These are phyloP conservation scores for Turnix velox DNA, from an alignment of 2,113 vertebrate species.

Conservation along the genomic window DNA sequence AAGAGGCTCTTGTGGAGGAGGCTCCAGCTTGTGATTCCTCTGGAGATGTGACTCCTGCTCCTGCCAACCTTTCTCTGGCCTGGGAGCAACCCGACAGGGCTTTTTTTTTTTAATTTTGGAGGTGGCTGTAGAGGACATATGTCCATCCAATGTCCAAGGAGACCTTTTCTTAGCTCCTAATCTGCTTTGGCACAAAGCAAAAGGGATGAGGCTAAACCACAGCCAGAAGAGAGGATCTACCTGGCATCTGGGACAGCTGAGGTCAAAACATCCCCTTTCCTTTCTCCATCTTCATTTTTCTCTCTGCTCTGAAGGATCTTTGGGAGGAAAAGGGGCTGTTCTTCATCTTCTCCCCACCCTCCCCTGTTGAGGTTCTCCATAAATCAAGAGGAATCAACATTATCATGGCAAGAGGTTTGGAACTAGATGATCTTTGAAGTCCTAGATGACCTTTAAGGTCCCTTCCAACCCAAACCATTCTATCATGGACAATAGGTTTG, in stretches of 20 bases:
- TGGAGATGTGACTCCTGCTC: not conserved
- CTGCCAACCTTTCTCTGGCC: not conserved
- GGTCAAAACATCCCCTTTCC: not conserved
- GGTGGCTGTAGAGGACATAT: not conserved
- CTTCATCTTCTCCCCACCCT: too few relatives aligned
- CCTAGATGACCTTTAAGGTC: too few relatives aligned
- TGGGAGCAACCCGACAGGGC: accelerated
- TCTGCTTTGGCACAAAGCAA: not conserved
- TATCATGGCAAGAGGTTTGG: too few relatives aligned
- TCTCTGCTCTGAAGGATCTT: not conserved
- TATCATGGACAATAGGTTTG: not conserved
- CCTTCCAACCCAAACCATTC: too few relatives aligned
- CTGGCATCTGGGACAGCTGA: not conserved
- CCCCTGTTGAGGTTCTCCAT: too few relatives aligned
- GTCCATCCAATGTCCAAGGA: not conserved
- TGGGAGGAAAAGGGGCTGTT: not conserved
- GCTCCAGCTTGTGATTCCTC: not conserved
- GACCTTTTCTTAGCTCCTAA: accelerated
- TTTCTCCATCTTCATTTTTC: not conserved
- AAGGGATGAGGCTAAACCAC: not conserved
- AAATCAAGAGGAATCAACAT: too few relatives aligned
- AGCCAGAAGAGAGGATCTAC: not conserved
- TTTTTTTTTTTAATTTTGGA: too few relatives aligned
- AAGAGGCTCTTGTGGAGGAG: not conserved
- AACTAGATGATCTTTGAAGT: too few relatives aligned